A percentile compares a stretch with the other conserved stretches of the same genome.
These are phyloP conservation scores for Xiphophorus maculatus DNA, from an alignment of 2,113 vertebrate species.

Conservation along the genomic window DNA sequence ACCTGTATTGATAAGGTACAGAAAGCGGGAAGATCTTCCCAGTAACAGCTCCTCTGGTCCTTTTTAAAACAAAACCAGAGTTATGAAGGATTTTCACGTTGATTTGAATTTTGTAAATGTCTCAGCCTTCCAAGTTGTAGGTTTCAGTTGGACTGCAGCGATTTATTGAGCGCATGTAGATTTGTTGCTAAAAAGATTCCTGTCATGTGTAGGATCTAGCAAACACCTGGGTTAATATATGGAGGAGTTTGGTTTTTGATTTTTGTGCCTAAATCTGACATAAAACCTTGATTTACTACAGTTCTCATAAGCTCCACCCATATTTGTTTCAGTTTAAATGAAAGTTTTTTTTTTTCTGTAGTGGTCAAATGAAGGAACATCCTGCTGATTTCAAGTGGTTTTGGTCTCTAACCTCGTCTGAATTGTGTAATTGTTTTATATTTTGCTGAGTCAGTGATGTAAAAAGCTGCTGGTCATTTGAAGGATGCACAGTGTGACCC, in stretches of 20 bases:
- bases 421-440: background rate
- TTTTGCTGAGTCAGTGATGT: background rate
- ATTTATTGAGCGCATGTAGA: background rate
- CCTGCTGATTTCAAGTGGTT: constrained; percentile 9
- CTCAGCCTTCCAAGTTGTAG: background rate
- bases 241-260: background rate
- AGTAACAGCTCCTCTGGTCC: background rate
- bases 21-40: no score
- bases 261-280: background rate
- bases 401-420: background rate
- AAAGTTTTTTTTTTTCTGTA: background rate
- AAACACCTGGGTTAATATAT: background rate
- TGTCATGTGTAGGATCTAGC: background rate
- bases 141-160: background rate
- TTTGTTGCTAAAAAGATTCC: background rate
- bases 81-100: background rate
- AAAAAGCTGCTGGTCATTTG: background rate
- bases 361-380: constrained; percentile 31
- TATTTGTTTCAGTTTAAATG: constrained; percentile 14
- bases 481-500: background rate
- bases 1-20: background rate
- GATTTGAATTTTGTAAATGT: background rate
- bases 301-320: constrained; percentile 21
- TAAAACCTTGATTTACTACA: background rate
- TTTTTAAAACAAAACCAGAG: background rate